Evolutionary conservation across 2,113 vertebrate genomes (phyloP).

Genomic region (Pterocles gutturalis): DNA sequence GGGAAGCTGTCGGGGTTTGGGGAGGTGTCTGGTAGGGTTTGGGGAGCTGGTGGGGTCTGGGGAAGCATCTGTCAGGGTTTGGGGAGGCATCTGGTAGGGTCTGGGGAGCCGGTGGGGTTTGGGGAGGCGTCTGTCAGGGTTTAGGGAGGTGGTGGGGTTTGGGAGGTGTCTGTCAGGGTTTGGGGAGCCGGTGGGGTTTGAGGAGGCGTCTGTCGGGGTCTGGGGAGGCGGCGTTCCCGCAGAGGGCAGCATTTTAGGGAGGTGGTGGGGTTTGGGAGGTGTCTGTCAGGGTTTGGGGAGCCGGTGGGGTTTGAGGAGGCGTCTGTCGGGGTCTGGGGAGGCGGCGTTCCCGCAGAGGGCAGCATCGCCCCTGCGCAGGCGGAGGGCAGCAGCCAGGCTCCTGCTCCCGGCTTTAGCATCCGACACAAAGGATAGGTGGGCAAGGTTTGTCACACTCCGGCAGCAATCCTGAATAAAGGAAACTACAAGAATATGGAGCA

Average conservation of each 20-base stretch:
- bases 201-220: no score
- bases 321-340: not conserved
- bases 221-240: no score
- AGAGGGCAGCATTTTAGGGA: no score
- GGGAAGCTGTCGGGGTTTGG: no score
- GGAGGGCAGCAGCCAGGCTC: not conserved
- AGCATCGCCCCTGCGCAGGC: not conserved
- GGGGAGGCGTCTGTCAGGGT: no score
- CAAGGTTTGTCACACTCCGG: not conserved
- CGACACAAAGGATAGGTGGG: not conserved
- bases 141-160: no score
- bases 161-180: no score
- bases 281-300: not conserved
- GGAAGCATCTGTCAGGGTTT: no score
- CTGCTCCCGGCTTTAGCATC: not conserved
- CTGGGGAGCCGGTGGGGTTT: not conserved
- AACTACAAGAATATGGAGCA: not conserved
- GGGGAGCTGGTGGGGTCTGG: not conserved
- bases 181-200: no score
- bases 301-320: not conserved
- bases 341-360: not conserved
- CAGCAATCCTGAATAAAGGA: not conserved
- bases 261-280: no score
- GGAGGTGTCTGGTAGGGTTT: not conserved
- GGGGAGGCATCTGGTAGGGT: not conserved